A percentile compares a stretch with the other conserved stretches of the same genome.
phyloP scores from a whole-genome alignment of 2,888 invertebrate species.

The Schizaphis graminum region DNA sequence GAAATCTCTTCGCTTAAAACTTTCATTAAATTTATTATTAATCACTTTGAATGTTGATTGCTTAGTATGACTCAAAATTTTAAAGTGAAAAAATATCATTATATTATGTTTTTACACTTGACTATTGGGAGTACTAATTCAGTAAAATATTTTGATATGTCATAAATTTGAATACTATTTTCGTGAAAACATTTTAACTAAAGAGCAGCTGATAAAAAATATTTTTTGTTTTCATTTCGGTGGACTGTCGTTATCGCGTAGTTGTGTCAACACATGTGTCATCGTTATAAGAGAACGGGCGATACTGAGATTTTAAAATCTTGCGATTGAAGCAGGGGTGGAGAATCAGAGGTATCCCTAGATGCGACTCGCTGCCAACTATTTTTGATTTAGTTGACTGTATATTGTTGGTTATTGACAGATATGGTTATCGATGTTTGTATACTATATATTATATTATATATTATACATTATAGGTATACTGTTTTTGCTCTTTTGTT shows the following conservation, averaged over 20 bases:
- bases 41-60: background rate
- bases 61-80: background rate
- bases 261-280: constrained; percentile 33
- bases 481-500: background rate
- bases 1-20: background rate
- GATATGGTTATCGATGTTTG: background rate
- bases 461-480: background rate
- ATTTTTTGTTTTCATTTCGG: constrained; percentile 6
- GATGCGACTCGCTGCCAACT: no score
- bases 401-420: background rate
- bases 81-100: background rate
- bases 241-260: background rate
- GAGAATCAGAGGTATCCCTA: background rate
- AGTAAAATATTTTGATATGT: background rate
- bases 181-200: background rate
- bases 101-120: background rate
- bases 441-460: background rate
- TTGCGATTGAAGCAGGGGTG: background rate
- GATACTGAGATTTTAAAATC: background rate
- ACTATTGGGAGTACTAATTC: background rate
- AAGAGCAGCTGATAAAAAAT: background rate
- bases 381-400: background rate
- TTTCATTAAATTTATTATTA: background rate
- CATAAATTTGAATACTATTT: background rate
- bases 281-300: background rate